Evolutionary conservation across 2,888 invertebrate genomes (phyloP).

Genomic region (Thera obeliscata): DNA sequence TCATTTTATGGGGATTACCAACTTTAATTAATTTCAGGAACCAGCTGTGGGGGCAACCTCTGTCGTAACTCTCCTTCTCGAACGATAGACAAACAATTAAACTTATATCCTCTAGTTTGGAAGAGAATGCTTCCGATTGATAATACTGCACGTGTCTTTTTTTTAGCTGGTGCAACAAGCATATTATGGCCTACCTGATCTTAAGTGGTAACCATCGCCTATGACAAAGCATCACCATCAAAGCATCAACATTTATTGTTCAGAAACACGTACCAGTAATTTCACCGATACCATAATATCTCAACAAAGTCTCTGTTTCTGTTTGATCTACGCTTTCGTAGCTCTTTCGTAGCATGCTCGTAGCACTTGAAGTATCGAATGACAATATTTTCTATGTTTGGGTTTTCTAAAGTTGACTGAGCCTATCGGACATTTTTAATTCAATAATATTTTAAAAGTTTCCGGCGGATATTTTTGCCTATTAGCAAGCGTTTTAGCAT

Average conservation of each 20-base stretch:
- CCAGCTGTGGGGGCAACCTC: slow-evolving; percentile 55
- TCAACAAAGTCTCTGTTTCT: too few species aligned
- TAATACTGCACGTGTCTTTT: background rate
- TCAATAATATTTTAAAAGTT: slow-evolving; percentile 30
- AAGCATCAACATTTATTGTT: too few species aligned
- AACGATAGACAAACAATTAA: slow-evolving; percentile 13
- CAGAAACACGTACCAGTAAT: too few species aligned
- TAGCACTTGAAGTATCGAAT: slow-evolving; percentile 17
- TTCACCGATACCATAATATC: too few species aligned
- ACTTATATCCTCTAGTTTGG: background rate
- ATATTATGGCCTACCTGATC: too few species aligned
- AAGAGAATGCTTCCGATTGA: background rate
- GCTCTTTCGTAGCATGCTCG: slow-evolving; percentile 32
- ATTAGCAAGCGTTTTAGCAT: slow-evolving; percentile 38
- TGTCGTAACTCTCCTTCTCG: slow-evolving; percentile 45
- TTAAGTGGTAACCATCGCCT: too few species aligned
- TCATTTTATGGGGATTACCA: slow-evolving; percentile 57
- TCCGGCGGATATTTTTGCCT: slow-evolving; percentile 34
- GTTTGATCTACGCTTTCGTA: slow-evolving; percentile 10
- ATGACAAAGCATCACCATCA: too few species aligned
- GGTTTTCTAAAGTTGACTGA: slow-evolving; percentile 16
- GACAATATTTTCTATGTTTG: background rate
- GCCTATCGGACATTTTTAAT: slow-evolving; percentile 38
- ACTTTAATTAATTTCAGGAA: slow-evolving; percentile 76
- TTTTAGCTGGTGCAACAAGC: too few species aligned